Conservation (phyloP, 1,140 invertebrate genomes). For the Drosophila lini region DNA sequence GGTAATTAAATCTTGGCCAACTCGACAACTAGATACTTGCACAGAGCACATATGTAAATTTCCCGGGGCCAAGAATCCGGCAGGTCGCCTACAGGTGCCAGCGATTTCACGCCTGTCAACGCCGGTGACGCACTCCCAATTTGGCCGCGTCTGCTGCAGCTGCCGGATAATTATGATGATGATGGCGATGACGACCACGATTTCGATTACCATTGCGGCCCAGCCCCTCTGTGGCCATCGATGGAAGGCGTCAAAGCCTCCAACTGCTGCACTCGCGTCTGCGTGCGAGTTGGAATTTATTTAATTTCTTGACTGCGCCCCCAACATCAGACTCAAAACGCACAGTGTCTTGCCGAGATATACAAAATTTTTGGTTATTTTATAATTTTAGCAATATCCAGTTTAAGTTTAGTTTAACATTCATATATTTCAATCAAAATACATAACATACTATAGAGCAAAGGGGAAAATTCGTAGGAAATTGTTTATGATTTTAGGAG, state of each 20-base stretch:
- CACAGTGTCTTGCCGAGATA: slow-evolving; percentile 13
- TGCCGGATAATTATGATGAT: slow-evolving; percentile 40
- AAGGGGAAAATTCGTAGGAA: not conserved
- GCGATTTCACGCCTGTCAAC: slow-evolving; percentile 68
- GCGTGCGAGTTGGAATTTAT: slow-evolving; percentile 65
- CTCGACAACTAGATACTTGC: slow-evolving; percentile 24
- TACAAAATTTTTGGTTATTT: not conserved
- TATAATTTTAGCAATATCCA: not conserved
- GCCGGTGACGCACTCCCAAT: slow-evolving; percentile 57
- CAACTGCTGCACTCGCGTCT: slow-evolving; percentile 14
- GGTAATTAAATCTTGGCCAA: slow-evolving; percentile 78
- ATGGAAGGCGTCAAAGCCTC: slow-evolving; percentile 24
- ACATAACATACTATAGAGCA: too few relatives aligned
- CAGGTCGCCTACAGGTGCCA: slow-evolving; percentile 68
- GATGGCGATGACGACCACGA: slow-evolving; percentile 21
- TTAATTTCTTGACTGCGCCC: slow-evolving; percentile 51
- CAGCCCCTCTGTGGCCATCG: slow-evolving; percentile 23
- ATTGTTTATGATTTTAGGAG: too few relatives aligned
- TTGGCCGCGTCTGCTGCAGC: slow-evolving; percentile 54
- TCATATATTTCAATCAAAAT: not conserved
- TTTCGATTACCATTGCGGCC: slow-evolving; percentile 11
- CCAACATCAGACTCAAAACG: slow-evolving; percentile 19
- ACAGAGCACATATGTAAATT: slow-evolving; percentile 44
- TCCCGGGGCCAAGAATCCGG: slow-evolving; percentile 30
- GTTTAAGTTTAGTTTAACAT: too few relatives aligned